Evolutionary conservation across 2,888 invertebrate genomes (phyloP).

Genomic region (Epinotia nisella): DNA sequence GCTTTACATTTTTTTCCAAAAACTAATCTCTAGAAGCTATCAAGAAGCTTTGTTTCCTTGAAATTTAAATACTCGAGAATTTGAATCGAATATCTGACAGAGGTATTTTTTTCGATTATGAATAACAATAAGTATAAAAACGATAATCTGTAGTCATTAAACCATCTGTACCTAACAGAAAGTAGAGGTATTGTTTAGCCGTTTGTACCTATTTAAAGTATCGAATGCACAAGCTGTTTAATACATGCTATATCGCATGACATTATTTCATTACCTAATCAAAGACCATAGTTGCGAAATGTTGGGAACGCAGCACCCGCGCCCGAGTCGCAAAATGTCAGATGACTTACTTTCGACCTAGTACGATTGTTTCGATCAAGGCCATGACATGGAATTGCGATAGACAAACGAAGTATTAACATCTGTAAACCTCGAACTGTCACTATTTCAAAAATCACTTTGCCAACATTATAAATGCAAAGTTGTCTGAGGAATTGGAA

Average conservation of each 20-base stretch:
- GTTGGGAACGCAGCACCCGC: conserved; percentile 64
- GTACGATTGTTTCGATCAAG: conserved; percentile 71
- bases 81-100: not conserved
- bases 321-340: conserved; percentile 74
- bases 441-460: conserved; percentile 7
- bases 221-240: not conserved
- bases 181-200: not conserved
- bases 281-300: conserved; percentile 67
- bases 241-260: conserved; percentile 10
- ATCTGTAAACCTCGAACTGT: conserved; percentile 49
- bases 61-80: too few species aligned
- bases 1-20: conserved; percentile 43
- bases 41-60: not conserved
- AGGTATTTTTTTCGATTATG: not conserved
- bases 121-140: not conserved
- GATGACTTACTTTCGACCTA: conserved; percentile 72
- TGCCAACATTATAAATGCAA: not conserved
- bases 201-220: not conserved
- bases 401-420: conserved; percentile 52
- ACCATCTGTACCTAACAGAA: not conserved
- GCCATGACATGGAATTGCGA: conserved; percentile 55
- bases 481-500: not conserved
- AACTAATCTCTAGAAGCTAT: conserved; percentile 9
- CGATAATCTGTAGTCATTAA: not conserved
- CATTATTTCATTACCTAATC: conserved; percentile 47